phyloP scores from a whole-genome alignment of 30 jellyfish, hydroid and myxozoan species.

The Aurelia sp. region DNA sequence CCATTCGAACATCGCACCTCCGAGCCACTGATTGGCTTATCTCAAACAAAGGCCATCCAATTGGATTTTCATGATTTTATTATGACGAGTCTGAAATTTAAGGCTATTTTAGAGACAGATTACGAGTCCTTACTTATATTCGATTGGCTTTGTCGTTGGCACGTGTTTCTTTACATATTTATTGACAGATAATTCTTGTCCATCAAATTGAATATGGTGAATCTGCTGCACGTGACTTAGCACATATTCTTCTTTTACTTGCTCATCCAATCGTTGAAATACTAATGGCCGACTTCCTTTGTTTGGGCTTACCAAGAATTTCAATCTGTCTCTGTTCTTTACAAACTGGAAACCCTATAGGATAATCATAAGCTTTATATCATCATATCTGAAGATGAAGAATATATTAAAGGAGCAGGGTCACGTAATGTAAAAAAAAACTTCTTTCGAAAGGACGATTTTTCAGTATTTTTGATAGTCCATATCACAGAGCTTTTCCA shows the following conservation, averaged over 20 bases:
- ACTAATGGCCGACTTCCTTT: constrained; percentile 51
- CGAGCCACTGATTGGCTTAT: too few species aligned
- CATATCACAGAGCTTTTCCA: too few species aligned
- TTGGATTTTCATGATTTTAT: too few species aligned
- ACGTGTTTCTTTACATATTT: constrained; percentile 70
- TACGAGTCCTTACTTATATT: constrained; percentile 60
- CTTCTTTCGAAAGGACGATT: too few species aligned
- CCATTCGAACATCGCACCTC: too few species aligned
- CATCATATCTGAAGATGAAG: too few species aligned
- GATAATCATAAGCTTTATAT: neutral
- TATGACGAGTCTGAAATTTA: too few species aligned
- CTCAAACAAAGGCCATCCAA: too few species aligned
- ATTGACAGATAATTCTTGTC: constrained; percentile 78
- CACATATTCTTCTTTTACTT: constrained; percentile 63
- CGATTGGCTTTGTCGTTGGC: constrained; percentile 64
- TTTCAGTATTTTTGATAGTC: too few species aligned
- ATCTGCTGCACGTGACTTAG: constrained; percentile 84
- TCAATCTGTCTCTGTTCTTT: constrained; percentile 66
- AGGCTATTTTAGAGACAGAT: too few species aligned
- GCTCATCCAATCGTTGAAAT: constrained; percentile 24
- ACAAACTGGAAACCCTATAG: constrained; percentile 92
- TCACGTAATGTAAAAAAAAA: too few species aligned
- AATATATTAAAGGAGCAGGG: too few species aligned
- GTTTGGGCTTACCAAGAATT: constrained; percentile 52
- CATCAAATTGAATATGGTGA: constrained; percentile 76